Conservation (phyloP, 1,140 invertebrate species). For the Sitophilus oryzae region DNA sequence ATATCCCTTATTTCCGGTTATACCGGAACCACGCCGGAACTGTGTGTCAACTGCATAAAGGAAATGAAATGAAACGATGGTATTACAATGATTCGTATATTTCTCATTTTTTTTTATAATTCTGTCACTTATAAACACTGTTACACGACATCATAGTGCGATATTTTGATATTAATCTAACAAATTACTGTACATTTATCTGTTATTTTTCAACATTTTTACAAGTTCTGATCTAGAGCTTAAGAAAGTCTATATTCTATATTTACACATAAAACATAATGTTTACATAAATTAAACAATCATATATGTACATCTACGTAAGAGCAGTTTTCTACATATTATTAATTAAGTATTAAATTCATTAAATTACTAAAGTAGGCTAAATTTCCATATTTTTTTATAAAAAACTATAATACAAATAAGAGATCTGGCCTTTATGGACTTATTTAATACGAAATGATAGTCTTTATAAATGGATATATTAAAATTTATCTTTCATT, state of each 20-base stretch:
- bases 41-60: no score
- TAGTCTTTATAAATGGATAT: no score
- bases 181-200: slow-evolving; percentile 20
- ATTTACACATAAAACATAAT: neutral
- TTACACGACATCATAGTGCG: slow-evolving; percentile 32
- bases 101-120: slow-evolving; percentile 3
- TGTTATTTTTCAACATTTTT: neutral
- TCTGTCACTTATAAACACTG: slow-evolving; percentile 32
- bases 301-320: no score
- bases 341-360: no score
- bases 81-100: slow-evolving; percentile 25
- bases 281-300: no score
- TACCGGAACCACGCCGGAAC: no score
- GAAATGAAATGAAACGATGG: neutral
- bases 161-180: slow-evolving; percentile 12
- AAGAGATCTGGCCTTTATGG: no score
- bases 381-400: neutral
- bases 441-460: no score
- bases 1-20: no score
- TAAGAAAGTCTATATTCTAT: neutral
- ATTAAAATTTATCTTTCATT: no score
- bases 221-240: neutral
- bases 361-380: no score
- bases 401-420: neutral
- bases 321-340: no score